Percentiles rank a stretch among this genome's conserved stretches.
Evolutionary conservation across 2,888 invertebrate genomes (phyloP).

Genomic region (Lamellibrachia columna): DNA sequence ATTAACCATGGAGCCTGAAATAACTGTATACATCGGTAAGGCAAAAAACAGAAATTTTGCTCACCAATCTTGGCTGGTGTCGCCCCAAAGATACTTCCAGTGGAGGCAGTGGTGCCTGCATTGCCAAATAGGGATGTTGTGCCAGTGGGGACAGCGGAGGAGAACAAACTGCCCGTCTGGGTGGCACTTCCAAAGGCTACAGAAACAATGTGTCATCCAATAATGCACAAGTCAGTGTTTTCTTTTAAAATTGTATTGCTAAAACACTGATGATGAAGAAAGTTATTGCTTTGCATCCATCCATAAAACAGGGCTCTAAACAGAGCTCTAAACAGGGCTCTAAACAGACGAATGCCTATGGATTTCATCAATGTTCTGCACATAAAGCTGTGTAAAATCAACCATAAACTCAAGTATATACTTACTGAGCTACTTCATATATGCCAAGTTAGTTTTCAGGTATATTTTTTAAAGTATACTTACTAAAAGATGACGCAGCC

Average conservation of each 20-base stretch:
- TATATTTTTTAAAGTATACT: not conserved
- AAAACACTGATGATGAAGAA: not conserved
- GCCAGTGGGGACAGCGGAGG: constrained; percentile 24
- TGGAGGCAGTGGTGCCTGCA: not conserved
- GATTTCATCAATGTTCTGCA: too few species aligned
- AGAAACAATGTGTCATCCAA: not conserved
- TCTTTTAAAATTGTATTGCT: not conserved
- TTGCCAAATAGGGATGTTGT: constrained; percentile 22
- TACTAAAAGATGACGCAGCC: not conserved
- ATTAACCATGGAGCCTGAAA: not conserved
- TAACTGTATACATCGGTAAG: not conserved
- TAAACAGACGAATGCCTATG: not conserved
- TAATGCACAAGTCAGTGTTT: not conserved
- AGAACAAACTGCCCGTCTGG: constrained; percentile 22
- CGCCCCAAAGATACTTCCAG: constrained; percentile 30
- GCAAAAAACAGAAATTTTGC: not conserved
- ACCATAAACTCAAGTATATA: too few species aligned
- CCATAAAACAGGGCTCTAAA: not conserved
- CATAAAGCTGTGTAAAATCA: too few species aligned
- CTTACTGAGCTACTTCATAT: too few species aligned
- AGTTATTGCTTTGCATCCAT: not conserved
- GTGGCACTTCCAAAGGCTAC: constrained; percentile 17
- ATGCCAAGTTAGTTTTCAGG: not conserved
- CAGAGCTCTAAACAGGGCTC: not conserved
- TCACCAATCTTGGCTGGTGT: constrained; percentile 17